Evolutionary conservation across 2,888 invertebrate genomes (phyloP).

Genomic region (Pyrrhia umbra): DNA sequence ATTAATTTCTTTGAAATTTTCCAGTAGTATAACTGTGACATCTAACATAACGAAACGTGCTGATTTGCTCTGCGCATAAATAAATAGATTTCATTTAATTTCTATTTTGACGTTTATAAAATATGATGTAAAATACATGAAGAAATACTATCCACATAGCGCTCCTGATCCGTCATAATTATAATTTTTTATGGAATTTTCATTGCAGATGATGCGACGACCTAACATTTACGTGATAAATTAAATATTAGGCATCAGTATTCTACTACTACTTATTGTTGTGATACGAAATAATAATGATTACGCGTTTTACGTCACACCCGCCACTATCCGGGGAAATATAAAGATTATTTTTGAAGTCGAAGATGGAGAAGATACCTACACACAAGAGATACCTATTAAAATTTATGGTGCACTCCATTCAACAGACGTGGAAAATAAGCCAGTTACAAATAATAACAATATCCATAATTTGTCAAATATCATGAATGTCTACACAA

Average conservation of each 20-base stretch:
- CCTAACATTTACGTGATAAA: constrained; percentile 23
- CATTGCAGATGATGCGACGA: constrained; percentile 37
- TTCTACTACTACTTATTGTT: constrained; percentile 87
- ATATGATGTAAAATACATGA: too few species aligned
- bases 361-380: constrained; percentile 75
- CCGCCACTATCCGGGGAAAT: constrained; percentile 79
- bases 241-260: constrained; percentile 83
- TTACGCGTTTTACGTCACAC: constrained; percentile 77
- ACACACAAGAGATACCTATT: constrained; percentile 67
- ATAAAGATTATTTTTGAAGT: constrained; percentile 90
- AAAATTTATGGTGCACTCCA: constrained; percentile 73
- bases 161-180: too few species aligned
- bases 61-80: too few species aligned
- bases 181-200: too few species aligned
- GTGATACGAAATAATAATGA: constrained; percentile 86
- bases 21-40: too few species aligned
- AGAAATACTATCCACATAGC: too few species aligned
- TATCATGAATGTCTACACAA: neutral
- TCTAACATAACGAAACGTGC: too few species aligned
- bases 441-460: neutral
- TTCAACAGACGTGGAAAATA: neutral
- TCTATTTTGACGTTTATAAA: too few species aligned
- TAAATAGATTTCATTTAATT: too few species aligned
- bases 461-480: neutral
- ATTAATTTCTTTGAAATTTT: too few species aligned